Evolutionary conservation across 2,888 invertebrate genomes (phyloP).

Genomic region (Peribatodes rhomboidaria): DNA sequence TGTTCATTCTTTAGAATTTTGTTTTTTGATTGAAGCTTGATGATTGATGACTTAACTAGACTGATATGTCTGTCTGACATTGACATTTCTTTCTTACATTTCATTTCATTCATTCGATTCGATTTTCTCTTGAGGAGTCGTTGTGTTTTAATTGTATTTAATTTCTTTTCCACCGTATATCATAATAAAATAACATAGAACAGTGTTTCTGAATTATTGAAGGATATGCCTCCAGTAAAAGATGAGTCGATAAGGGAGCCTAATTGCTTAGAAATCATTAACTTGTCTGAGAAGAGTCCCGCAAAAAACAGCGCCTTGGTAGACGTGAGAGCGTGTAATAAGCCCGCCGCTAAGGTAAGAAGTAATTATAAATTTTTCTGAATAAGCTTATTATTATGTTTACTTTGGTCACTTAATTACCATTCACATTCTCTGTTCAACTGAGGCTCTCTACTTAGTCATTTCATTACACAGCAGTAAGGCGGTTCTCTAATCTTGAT

Average conservation of each 20-base stretch:
- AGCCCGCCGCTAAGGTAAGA: constrained; percentile 89
- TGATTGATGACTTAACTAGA: no score
- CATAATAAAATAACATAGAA: constrained; percentile 26
- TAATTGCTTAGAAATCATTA: constrained; percentile 80
- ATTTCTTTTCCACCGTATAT: constrained; percentile 20
- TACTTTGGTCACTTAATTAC: constrained; percentile 1
- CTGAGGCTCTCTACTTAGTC: neutral
- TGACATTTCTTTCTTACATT: no score
- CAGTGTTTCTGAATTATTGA: constrained; percentile 34
- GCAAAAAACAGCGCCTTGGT: constrained; percentile 82
- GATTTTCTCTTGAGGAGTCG: constrained; percentile 54
- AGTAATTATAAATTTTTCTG: neutral
- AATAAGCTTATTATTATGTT: constrained; percentile 2
- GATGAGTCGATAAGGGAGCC: constrained; percentile 81
- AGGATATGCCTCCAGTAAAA: constrained; percentile 85
- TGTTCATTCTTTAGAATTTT: no score
- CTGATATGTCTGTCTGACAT: no score
- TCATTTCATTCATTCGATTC: constrained; percentile 48
- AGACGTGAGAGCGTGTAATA: constrained; percentile 90
- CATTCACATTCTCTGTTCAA: constrained; percentile 1
- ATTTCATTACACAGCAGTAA: constrained; percentile 23
- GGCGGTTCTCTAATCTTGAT: constrained; percentile 5
- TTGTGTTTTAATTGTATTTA: constrained; percentile 37
- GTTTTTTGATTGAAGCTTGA: no score
- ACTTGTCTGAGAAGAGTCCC: constrained; percentile 81